Evolutionary conservation across 2,113 vertebrate species (phyloP), one percentile per base, ranked within the genome.

Genomic region (Psilopogon haemacephalus): DNA sequence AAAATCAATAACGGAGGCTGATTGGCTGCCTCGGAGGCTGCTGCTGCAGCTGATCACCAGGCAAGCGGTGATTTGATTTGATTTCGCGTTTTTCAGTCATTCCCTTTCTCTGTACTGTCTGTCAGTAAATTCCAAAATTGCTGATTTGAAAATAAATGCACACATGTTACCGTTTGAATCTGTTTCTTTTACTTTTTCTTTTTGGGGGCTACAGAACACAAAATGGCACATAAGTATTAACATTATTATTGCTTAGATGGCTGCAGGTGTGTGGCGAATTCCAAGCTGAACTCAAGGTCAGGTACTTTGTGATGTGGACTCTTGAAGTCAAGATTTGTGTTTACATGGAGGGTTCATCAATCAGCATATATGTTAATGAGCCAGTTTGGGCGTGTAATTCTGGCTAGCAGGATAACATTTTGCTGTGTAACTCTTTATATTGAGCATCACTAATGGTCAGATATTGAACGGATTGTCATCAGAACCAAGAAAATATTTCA

Each of bases 61-160:
- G 93, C 92, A 95, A 95, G 93, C 86, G 77, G 58, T 67, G 84
- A 93, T 94, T 94, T 86, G 89, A 84, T 95, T 95, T 95, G 94
- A 94, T 96, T 96, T 95, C 91, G 64, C 91, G 42, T 95, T 96
- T 96, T 85, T 79, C 74, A 91, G 89, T 85, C 91, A 86, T 94
- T 92, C 64, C 12, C 73, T 92, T 95, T 85, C 88, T 93, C 89
- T 76, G 67, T 75, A n/a, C 74, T 87, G 81, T 95, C 81, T 88
- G 89, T 93, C 94, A 92, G 94, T 94, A 89, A 95, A 96, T 79
- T 94, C 93, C 30, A 16, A 88, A 97, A 95, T 75, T 85, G 87
- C 83, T 90, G 77, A 97, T 95, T 95, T 95, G 77, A 93, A 95
- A 96, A 96, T 96, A 95, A 96, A 95, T 69, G 79, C 95, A 73